These are phyloP conservation scores for Eira barbara DNA, from an alignment of 2,113 vertebrate genomes.

Conservation along the genomic window DNA sequence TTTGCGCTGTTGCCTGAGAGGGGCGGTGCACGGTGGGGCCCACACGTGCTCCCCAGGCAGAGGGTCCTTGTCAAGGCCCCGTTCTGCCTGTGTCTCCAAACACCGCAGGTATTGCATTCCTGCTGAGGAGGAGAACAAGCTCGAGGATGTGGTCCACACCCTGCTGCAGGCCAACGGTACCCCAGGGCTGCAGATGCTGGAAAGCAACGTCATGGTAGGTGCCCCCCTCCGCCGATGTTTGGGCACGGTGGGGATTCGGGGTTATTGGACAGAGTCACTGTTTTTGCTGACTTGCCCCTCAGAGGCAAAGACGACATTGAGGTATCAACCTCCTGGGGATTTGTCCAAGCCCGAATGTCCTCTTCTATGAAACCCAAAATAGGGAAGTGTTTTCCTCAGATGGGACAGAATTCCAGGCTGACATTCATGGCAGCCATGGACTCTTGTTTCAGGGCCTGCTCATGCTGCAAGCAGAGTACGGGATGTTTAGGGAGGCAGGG, in stretches of 20 bases:
- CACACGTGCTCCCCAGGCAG: fast-evolving
- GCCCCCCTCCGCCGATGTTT: fast-evolving
- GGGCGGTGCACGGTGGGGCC: fast-evolving
- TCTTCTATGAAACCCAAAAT: neutral
- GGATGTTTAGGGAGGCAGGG: neutral
- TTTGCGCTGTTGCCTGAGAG: neutral
- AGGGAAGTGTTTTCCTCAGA: fast-evolving
- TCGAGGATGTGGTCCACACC: conserved; percentile 98
- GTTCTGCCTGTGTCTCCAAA: neutral
- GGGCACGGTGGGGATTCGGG: fast-evolving
- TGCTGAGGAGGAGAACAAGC: conserved; percentile 98
- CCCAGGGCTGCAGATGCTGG: conserved; percentile 98
- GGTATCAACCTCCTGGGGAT: fast-evolving
- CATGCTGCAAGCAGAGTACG: fast-evolving
- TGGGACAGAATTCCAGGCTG: fast-evolving
- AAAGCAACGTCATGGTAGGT: conserved; percentile 97
- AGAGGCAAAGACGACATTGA: neutral
- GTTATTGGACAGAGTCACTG: neutral
- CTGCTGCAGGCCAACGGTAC: conserved; percentile 99
- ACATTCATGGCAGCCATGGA: fast-evolving
- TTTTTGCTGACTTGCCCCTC: neutral
- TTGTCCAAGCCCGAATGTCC: fast-evolving
- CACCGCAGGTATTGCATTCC: conserved; percentile 96
- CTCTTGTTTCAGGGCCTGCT: neutral
- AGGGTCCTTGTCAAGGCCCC: neutral